A percentile compares a stretch with the other conserved stretches of the same genome.
Conservation (phyloP, 1,140 invertebrate species). For the Radopholus similis region DNA sequence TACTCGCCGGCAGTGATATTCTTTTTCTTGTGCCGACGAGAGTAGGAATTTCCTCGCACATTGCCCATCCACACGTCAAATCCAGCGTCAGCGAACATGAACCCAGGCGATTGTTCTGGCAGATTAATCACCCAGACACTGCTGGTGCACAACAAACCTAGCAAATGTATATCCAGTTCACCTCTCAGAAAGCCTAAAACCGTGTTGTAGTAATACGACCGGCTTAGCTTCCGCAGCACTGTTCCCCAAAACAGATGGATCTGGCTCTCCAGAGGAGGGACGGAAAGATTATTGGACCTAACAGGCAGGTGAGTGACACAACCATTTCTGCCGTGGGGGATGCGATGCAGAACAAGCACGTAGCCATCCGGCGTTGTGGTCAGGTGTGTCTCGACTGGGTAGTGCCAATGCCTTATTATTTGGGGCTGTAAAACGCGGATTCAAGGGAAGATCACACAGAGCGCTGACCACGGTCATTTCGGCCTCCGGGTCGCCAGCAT, state of each 20-base stretch:
- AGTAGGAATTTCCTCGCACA: constrained; percentile 68
- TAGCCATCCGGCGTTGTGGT: constrained; percentile 72
- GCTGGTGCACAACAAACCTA: no score
- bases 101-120: constrained; percentile 61
- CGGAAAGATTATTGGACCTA: no score
- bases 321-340: constrained; percentile 65
- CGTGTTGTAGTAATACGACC: constrained; percentile 69
- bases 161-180: no score
- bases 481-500: no score
- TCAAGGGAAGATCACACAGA: no score
- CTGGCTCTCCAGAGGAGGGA: no score
- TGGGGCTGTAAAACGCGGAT: constrained; percentile 46
- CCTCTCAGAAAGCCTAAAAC: constrained; percentile 71
- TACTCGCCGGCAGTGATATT: constrained; percentile 46
- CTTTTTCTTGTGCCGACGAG: constrained; percentile 62
- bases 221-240: no score
- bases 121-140: constrained; percentile 67
- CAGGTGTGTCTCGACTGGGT: constrained; percentile 68
- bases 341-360: constrained; percentile 71
- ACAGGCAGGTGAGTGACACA: no score
- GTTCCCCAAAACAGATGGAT: no score
- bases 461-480: no score
- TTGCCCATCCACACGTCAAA: constrained; percentile 76
- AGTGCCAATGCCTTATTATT: constrained; percentile 63
- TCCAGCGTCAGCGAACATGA: constrained; percentile 67